Percentiles rank a stretch among this genome's conserved stretches.
phyloP scores from a whole-genome alignment of 2,113 vertebrate genomes.

The Sterrhoptilus dennistouni region DNA sequence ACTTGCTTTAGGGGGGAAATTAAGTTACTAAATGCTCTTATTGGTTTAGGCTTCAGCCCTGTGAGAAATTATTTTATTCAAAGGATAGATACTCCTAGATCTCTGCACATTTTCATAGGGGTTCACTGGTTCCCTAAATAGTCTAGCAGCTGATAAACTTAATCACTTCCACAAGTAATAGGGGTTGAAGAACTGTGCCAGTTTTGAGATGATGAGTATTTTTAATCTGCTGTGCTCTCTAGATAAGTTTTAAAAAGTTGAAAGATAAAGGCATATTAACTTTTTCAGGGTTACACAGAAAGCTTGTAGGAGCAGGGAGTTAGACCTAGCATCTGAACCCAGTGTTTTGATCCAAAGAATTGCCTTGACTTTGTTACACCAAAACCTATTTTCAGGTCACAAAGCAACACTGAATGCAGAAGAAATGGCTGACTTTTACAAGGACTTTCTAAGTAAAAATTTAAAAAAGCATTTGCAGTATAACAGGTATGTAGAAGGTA shows the following conservation, averaged over 20 bases:
- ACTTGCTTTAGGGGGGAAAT: not conserved
- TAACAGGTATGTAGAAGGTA: conserved; percentile 83
- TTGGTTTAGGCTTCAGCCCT: not conserved
- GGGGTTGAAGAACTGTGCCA: not conserved
- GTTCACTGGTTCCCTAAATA: not conserved
- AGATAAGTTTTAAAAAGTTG: not conserved
- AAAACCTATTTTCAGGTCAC: conserved; percentile 77
- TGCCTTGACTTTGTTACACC: not conserved
- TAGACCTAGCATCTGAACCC: not conserved
- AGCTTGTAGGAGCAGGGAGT: not conserved
- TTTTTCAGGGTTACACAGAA: not conserved
- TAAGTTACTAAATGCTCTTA: not conserved
- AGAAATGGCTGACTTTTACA: conserved; percentile 95
- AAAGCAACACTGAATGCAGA: conserved; percentile 81
- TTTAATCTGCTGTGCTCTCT: not conserved
- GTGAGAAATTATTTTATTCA: not conserved
- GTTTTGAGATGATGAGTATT: not conserved
- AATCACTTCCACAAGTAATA: not conserved
- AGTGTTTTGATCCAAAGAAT: not conserved
- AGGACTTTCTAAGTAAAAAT: conserved; percentile 89
- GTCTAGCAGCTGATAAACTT: not conserved
- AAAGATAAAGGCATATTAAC: not conserved
- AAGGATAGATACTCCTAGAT: not conserved
- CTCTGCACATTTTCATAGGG: not conserved
- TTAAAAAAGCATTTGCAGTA: conserved; percentile 84